Base-by-base conservation (phyloP, 2,797 vertebrate species). In the Phrynocephalus forsythii region DNA sequence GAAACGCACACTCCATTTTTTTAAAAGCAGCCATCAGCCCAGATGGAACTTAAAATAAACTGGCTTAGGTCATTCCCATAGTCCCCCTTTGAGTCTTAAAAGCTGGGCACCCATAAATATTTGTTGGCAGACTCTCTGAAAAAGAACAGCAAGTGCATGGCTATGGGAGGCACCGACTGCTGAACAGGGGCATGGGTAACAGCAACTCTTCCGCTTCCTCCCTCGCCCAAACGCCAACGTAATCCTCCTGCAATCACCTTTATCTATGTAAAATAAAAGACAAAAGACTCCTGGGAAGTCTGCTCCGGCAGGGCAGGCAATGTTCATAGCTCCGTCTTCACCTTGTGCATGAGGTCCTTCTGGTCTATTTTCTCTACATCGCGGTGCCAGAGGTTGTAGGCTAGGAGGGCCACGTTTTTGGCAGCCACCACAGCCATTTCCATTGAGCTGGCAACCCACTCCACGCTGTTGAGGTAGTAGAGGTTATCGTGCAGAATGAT, bases 371-470 rank as follows among this genome's bases (percentile, higher is more conserved):
- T 99, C 91, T 99, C 98, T 3, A 97, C 95, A 82, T 99, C 98
- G 86, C 97, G 96, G 93, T 97, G 98, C 99, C 99, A 99, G 94
- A 98, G 98, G 94, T 99, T 98, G 92, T 98, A 99, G 7, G 98
- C 98, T 93, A 99, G 92, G 93, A 99, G 96, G 16, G 99, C 99
- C 73, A 99, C 98, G 2, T 99, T 99, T 94, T 99, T 99, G 92
- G 99, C 99, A 0, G 98, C 98, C 81, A 99, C 98, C 0, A 98
- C 97, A 91, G 97, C 98, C 97, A 99, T 98, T 96, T 99, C 99
- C 98, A 99, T 98, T 6, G 98, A 98, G 85, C 98, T 99, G 92
- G 98, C 98, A 0, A 97, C 98, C 98, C 98, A 98, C 95, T 99
- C 99, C 15, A 98, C 97, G 0, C 98, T 97, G 0, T 97, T 99